phyloP scores from a whole-genome alignment of 2,888 invertebrate genomes.

The Scaptomyza polygonia region DNA sequence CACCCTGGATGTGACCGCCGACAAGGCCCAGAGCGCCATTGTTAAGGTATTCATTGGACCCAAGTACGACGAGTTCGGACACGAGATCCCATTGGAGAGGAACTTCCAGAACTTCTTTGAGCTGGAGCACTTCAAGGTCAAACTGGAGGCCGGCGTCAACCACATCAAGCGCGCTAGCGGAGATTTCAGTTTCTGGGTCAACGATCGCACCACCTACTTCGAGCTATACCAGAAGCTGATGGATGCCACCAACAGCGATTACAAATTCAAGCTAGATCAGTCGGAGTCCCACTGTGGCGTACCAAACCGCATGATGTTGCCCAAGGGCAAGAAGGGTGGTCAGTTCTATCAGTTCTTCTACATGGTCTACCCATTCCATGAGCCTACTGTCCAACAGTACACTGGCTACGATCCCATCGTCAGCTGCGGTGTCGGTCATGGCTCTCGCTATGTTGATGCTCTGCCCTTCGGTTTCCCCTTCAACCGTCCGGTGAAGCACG shows the following conservation, averaged over 20 bases:
- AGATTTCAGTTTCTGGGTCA: slow-evolving; percentile 88
- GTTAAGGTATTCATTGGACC: slow-evolving; percentile 90
- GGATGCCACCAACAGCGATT: slow-evolving; percentile 85
- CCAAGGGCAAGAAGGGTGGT: slow-evolving; percentile 88
- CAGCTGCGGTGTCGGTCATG: slow-evolving; percentile 85
- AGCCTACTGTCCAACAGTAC: slow-evolving; percentile 84
- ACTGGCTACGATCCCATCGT: slow-evolving; percentile 85
- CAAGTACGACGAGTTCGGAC: slow-evolving; percentile 87
- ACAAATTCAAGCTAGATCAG: slow-evolving; percentile 85
- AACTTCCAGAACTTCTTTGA: slow-evolving; percentile 89
- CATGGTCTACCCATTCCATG: slow-evolving; percentile 86
- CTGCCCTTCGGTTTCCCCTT: slow-evolving; percentile 90
- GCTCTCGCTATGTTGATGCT: slow-evolving; percentile 83
- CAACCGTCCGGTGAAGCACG: slow-evolving; percentile 87
- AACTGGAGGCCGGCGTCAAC: slow-evolving; percentile 86
- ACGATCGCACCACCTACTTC: slow-evolving; percentile 86
- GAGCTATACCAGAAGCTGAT: slow-evolving; percentile 85
- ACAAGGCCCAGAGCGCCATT: slow-evolving; percentile 87
- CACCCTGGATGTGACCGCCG: slow-evolving; percentile 86
- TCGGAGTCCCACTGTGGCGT: slow-evolving; percentile 86
- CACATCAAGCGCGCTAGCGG: slow-evolving; percentile 86
- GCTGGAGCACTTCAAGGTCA: slow-evolving; percentile 88
- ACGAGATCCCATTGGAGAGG: slow-evolving; percentile 85
- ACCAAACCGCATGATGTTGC: slow-evolving; percentile 87
- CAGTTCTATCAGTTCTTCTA: slow-evolving; percentile 87